Percentiles rank a stretch among this genome's conserved stretches.
phyloP scores from a whole-genome alignment of 1,140 invertebrate species.

The Polyergus mexicanus region DNA sequence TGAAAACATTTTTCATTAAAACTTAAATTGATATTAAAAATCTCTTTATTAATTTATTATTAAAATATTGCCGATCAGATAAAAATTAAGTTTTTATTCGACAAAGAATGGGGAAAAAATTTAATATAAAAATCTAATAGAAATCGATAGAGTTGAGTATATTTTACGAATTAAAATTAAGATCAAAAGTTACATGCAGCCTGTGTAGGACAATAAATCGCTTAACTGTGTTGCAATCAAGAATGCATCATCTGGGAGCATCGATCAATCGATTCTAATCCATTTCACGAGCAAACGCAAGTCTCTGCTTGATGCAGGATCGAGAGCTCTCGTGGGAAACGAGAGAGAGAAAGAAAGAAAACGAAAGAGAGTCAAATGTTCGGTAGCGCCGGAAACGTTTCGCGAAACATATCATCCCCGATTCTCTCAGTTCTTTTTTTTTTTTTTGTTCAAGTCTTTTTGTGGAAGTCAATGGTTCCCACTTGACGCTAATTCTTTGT shows the following conservation, averaged over 20 bases:
- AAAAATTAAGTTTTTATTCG: not conserved
- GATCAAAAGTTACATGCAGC: not conserved
- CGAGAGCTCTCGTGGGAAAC: not conserved
- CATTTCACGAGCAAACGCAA: slow-evolving; percentile 14
- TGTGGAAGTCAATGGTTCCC: slow-evolving; percentile 34
- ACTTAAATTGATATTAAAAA: not conserved
- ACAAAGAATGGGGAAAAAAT: not conserved
- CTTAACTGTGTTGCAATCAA: not conserved
- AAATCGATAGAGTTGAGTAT: not conserved
- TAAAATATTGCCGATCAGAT: not conserved
- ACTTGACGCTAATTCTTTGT: slow-evolving; percentile 45
- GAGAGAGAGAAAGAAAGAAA: not conserved
- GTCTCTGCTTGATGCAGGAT: not conserved
- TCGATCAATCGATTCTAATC: not conserved
- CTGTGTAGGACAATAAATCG: not conserved
- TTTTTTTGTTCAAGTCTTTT: slow-evolving; percentile 17
- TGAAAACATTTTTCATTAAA: not conserved
- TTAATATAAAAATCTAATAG: not conserved
- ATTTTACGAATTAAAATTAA: not conserved
- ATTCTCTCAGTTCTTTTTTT: not conserved
- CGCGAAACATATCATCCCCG: slow-evolving; percentile 45
- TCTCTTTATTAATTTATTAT: not conserved
- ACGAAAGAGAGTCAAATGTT: no score
- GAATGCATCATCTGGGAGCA: not conserved
- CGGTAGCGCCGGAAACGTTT: slow-evolving; percentile 44